These are phyloP conservation scores for Lacanobia oleracea DNA, from an alignment of 2,888 invertebrate genomes.

Conservation along the genomic window DNA sequence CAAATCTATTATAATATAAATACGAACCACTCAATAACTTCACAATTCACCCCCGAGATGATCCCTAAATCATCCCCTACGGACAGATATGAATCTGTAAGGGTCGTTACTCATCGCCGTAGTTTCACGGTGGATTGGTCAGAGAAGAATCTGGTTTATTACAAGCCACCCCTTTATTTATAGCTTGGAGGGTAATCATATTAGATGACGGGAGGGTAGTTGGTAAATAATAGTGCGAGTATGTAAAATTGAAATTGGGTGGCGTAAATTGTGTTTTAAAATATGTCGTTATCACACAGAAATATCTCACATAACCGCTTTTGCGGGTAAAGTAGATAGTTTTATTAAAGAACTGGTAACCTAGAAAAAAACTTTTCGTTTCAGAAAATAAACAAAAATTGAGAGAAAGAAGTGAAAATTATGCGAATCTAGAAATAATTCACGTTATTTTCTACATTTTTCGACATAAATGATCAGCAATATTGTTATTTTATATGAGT, in stretches of 20 bases:
- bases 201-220: conserved; percentile 25
- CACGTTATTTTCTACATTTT: no score
- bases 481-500: no score
- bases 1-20: conserved; percentile 50
- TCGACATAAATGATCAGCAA: no score
- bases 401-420: no score
- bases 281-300: background rate
- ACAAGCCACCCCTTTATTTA: conserved; percentile 57
- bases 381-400: no score
- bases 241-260: conserved; percentile 1
- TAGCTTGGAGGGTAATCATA: conserved; percentile 45
- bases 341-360: no score
- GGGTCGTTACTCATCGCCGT: conserved; percentile 74
- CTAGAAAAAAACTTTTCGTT: no score
- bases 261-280: background rate
- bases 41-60: conserved; percentile 42
- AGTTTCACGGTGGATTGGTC: conserved; percentile 77
- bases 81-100: conserved; percentile 64
- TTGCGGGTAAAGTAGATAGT: no score
- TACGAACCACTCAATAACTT: conserved; percentile 48
- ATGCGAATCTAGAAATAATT: no score
- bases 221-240: conserved; percentile 19
- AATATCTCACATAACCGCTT: no score
- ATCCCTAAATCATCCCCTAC: conserved; percentile 49
- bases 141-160: conserved; percentile 67